phyloP scores from a whole-genome alignment of 2,113 vertebrate genomes.

The human (Homo sapiens) region GRCh38 chr2:14018501-14019000 shows the following conservation, averaged over 20 bases:
- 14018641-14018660: background rate
- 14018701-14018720: background rate
- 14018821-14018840: background rate
- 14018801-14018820: background rate
- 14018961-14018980: background rate
- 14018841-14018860: background rate
- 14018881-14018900: background rate
- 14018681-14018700: background rate
- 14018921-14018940: background rate
- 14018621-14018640: background rate
- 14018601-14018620: background rate
- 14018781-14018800: background rate
- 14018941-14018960: background rate
- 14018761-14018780: background rate
- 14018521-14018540: background rate
- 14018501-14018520: background rate
- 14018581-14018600: background rate
- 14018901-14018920: background rate
- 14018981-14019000: background rate
- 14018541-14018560: background rate
- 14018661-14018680: background rate
- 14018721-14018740: background rate
- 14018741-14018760: background rate
- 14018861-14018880: background rate
- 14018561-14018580: no score